Conservation (phyloP, 2,113 vertebrate genomes). For the Melierax canorus region DNA sequence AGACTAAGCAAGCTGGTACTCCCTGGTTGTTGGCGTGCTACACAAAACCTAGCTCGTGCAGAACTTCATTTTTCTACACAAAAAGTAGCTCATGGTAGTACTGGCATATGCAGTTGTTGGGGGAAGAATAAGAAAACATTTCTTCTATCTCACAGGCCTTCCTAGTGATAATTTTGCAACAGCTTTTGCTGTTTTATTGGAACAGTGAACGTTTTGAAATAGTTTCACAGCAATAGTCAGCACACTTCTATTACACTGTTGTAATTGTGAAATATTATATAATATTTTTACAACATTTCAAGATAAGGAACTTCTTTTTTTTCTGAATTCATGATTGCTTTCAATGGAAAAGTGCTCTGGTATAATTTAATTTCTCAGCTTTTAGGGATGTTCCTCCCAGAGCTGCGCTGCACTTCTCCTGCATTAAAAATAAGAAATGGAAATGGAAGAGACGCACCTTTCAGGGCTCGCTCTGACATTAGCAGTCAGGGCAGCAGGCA, state of each 20-base stretch:
- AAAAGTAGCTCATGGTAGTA: neutral
- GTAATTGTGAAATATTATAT: neutral
- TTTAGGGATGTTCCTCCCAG: neutral
- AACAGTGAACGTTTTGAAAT: neutral
- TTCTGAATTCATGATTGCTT: neutral
- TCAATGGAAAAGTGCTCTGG: neutral
- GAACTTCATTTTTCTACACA: neutral
- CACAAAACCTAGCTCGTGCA: neutral
- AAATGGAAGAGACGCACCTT: neutral
- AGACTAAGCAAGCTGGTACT: neutral
- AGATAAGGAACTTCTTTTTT: neutral
- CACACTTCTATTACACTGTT: neutral
- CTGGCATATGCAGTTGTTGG: rapidly evolving
- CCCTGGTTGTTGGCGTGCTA: neutral
- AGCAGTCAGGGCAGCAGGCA: neutral
- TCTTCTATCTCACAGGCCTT: neutral
- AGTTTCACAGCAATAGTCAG: neutral
- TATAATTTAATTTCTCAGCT: neutral
- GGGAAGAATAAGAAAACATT: neutral
- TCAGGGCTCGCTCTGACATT: neutral
- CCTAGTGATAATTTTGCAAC: neutral
- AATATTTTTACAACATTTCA: neutral
- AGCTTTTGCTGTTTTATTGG: neutral
- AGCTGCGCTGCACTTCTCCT: neutral
- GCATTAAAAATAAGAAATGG: neutral